Conservation (phyloP, 92 coral and sea anemone species). For the Palythoa grandis region DNA sequence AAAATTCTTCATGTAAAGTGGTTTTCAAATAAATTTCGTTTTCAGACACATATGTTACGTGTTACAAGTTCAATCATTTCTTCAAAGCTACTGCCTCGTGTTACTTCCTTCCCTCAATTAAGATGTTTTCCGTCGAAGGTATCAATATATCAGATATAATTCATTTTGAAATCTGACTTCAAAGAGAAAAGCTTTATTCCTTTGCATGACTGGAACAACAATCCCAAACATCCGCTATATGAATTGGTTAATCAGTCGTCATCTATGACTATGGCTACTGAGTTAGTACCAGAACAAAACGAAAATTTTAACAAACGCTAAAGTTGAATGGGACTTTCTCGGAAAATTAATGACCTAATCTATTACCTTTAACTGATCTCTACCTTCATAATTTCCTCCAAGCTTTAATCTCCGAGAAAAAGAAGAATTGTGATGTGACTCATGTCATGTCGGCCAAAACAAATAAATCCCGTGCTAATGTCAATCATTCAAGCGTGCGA, state of each 20-base stretch:
- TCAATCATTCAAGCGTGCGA: neutral
- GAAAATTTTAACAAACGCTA: neutral
- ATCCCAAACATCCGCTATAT: neutral
- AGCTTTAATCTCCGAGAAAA: neutral
- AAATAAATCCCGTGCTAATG: neutral
- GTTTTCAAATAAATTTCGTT: neutral
- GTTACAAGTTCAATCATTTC: too few relatives aligned
- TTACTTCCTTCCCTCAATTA: neutral
- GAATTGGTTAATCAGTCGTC: neutral
- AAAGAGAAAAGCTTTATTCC: neutral
- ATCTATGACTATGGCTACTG: neutral
- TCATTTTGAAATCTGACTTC: neutral
- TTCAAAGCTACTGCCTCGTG: too few relatives aligned
- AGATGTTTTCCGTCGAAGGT: neutral
- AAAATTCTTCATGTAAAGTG: neutral
- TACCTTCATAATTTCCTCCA: neutral
- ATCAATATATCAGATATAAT: neutral
- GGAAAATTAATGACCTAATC: neutral
- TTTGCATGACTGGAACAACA: neutral
- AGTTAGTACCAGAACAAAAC: neutral
- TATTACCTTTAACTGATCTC: neutral
- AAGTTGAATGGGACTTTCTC: neutral
- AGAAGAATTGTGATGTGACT: neutral
- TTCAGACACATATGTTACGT: too few relatives aligned
- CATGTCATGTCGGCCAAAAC: neutral